These are phyloP conservation scores for Dicycla oo DNA, from an alignment of 2,888 invertebrate species.

Conservation along the genomic window DNA sequence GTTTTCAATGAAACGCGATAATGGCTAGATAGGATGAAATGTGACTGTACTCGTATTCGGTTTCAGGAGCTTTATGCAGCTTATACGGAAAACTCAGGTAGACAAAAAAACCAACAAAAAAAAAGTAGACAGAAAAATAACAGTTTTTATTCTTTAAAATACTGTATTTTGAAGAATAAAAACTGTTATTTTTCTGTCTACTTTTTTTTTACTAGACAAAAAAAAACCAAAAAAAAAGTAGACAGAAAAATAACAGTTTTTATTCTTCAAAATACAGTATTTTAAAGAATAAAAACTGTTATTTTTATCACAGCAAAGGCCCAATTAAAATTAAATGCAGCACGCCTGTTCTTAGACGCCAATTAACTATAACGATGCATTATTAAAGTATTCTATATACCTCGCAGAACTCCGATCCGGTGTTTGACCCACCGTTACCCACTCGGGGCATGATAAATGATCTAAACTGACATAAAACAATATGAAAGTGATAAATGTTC, in stretches of 20 bases:
- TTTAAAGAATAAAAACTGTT: constrained; percentile 13
- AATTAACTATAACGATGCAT: constrained; percentile 15
- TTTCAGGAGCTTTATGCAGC: constrained; percentile 1
- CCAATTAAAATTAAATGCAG: constrained; percentile 21
- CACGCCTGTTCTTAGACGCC: not conserved
- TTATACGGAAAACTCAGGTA: constrained; percentile 10
- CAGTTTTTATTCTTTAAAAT: too few species aligned
- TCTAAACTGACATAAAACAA: constrained; percentile 73
- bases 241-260: too few species aligned
- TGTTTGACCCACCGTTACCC: constrained; percentile 70
- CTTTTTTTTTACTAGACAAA: too few species aligned
- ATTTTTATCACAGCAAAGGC: not conserved
- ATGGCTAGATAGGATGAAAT: constrained; percentile 36
- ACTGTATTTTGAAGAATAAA: too few species aligned
- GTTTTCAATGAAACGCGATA: constrained; percentile 50
- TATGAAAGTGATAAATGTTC: constrained; percentile 77
- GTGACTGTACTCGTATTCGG: constrained; percentile 37
- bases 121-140: too few species aligned
- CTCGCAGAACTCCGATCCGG: constrained; percentile 38
- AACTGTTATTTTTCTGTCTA: too few species aligned
- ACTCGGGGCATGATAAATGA: constrained; percentile 74
- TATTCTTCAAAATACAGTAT: too few species aligned
- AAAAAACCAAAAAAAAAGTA: too few species aligned
- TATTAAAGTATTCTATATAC: constrained; percentile 45
- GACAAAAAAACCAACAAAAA: too few species aligned